phyloP scores from a whole-genome alignment of 2,797 vertebrate species.

The Lutjanus argentimaculatus region DNA sequence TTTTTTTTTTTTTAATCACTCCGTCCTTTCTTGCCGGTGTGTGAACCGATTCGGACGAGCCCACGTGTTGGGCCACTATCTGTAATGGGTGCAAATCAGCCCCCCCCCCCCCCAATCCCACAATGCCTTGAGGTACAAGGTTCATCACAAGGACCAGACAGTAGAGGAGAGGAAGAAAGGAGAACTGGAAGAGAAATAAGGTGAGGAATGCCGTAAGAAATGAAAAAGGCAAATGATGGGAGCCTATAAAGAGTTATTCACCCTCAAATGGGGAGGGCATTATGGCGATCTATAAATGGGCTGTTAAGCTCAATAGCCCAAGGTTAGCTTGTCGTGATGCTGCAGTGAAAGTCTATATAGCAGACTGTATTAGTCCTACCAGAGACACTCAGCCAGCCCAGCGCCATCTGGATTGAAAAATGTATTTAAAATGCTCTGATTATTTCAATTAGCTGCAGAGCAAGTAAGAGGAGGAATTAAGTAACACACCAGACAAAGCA shows the following conservation, averaged over 20 bases:
- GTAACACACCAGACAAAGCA: conserved; percentile 47
- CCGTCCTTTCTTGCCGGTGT: conserved; percentile 43
- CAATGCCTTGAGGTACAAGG: conserved; percentile 67
- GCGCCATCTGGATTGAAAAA: conserved; percentile 51
- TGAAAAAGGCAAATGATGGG: conserved; percentile 71
- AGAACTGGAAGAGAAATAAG: conserved; percentile 34
- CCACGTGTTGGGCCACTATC: conserved; percentile 53
- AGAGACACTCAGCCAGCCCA: conserved; percentile 46
- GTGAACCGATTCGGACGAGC: conserved; percentile 60
- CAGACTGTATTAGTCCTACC: conserved; percentile 52
- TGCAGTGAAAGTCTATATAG: conserved; percentile 53
- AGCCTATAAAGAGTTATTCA: conserved; percentile 82
- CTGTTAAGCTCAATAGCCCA: conserved; percentile 87
- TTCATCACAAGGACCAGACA: conserved; percentile 72
- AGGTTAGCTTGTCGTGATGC: conserved; percentile 77
- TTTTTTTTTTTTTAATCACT: background rate
- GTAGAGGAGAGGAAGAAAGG: conserved; percentile 58
- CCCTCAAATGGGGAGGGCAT: conserved; percentile 83
- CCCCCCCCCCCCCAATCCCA: conserved; percentile 40
- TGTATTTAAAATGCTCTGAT: conserved; percentile 58
- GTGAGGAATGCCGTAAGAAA: conserved; percentile 53
- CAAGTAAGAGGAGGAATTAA: conserved; percentile 40
- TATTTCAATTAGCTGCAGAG: conserved; percentile 69
- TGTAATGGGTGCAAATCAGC: conserved; percentile 62
- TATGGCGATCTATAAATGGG: conserved; percentile 85